Percentiles rank a stretch among this genome's conserved stretches.
Conservation (phyloP, 2,113 vertebrate genomes). For the Tauraco erythrolophus region DNA sequence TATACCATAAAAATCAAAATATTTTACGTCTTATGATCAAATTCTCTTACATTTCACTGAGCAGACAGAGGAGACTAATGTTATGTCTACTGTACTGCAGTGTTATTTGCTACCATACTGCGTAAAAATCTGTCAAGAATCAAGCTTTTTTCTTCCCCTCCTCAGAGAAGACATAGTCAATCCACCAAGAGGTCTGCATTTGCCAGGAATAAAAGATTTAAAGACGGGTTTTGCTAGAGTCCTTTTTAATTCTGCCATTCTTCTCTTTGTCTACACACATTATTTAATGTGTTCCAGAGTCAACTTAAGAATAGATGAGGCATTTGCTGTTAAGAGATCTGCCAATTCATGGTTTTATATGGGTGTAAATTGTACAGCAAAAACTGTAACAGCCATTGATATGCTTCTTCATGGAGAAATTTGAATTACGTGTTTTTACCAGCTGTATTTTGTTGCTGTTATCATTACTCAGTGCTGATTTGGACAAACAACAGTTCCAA, state of each 20-base stretch:
- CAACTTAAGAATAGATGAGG: background rate
- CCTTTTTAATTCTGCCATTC: background rate
- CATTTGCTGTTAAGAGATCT: background rate
- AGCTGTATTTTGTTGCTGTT: background rate
- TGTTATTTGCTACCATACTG: background rate
- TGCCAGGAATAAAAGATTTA: background rate
- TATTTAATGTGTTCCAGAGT: background rate
- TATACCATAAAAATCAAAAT: background rate
- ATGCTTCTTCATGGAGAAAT: background rate
- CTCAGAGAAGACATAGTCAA: background rate
- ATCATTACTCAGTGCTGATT: background rate
- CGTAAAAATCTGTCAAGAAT: background rate
- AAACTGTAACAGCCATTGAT: background rate
- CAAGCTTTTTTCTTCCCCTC: fast-evolving
- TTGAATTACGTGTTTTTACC: background rate
- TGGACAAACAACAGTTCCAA: background rate
- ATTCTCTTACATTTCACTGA: background rate
- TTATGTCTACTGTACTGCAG: background rate
- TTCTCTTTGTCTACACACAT: background rate
- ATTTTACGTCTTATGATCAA: background rate
- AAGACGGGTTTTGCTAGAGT: background rate
- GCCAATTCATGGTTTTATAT: background rate
- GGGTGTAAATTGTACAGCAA: background rate
- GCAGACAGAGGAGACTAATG: background rate
- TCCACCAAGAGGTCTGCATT: background rate